A percentile compares a stretch with the other conserved stretches of the same genome.
phyloP scores from a whole-genome alignment of 2,888 invertebrate species.

The Saturnia pavonia region DNA sequence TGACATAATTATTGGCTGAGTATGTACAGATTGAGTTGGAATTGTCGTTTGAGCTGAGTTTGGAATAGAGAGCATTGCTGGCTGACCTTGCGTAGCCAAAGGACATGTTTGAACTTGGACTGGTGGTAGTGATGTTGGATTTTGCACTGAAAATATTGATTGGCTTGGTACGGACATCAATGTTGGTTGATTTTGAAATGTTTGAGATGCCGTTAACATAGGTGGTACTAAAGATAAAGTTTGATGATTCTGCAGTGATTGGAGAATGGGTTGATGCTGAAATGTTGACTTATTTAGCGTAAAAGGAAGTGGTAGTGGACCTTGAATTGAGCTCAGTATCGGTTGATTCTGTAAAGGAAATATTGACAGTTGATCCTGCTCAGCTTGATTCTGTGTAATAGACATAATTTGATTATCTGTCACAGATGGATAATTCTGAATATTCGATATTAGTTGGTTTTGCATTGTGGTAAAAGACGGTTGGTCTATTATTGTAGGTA shows the following conservation, averaged over 20 bases:
- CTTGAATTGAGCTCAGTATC: constrained; percentile 7
- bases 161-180: constrained; percentile 12
- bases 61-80: constrained; percentile 3
- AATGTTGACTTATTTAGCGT: neutral
- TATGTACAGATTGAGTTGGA: constrained; percentile 3
- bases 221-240: constrained; percentile 1
- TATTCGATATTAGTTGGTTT: constrained; percentile 21
- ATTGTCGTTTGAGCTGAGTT: neutral
- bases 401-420: constrained; percentile 16
- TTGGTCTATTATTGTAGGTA: constrained; percentile 23
- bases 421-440: constrained; percentile 22
- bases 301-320: neutral
- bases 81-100: neutral
- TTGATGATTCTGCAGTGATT: constrained; percentile 1
- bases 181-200: constrained; percentile 15
- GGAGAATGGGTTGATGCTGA: neutral
- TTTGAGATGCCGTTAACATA: constrained; percentile 1
- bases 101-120: constrained; percentile 5
- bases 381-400: constrained; percentile 1
- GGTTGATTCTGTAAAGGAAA: constrained; percentile 23
- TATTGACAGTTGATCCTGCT: constrained; percentile 14
- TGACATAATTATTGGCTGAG: constrained; percentile 5
- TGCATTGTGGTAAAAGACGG: constrained; percentile 29
- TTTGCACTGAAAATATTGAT: constrained; percentile 10
- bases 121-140: constrained; percentile 9